Percentiles rank a stretch among this genome's conserved stretches.
Evolutionary conservation across 2,113 vertebrate genomes (phyloP).

Genomic region (Festucalex cinctus): DNA sequence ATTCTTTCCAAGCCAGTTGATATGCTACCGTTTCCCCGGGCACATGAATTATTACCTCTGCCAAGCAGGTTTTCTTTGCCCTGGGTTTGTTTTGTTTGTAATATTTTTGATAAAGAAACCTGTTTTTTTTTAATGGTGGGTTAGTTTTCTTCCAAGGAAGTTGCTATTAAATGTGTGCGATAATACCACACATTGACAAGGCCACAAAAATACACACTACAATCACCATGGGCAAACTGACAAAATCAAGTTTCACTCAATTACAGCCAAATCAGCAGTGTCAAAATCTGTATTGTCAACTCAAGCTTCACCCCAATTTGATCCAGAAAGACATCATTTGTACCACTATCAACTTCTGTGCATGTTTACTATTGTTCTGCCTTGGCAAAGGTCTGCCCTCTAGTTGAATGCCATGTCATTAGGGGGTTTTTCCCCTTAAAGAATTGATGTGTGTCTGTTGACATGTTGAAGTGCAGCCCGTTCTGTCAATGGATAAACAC

Average conservation of each 20-base stretch:
- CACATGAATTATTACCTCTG: conserved; percentile 4
- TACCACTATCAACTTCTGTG: not conserved
- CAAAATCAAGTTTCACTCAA: not conserved
- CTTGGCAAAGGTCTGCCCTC: not conserved
- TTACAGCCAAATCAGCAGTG: not conserved
- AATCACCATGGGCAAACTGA: not conserved
- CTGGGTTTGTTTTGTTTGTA: conserved; percentile 2
- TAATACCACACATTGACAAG: not conserved
- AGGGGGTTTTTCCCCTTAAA: not conserved
- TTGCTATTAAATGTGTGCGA: not conserved
- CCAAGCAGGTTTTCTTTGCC: conserved; percentile 5
- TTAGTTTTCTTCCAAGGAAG: not conserved
- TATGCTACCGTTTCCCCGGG: not conserved
- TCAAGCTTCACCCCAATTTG: not conserved
- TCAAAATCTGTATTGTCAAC: not conserved
- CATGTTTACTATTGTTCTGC: not conserved
- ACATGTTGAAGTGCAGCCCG: not conserved
- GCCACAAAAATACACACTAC: not conserved
- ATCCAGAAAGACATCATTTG: not conserved
- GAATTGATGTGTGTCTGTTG: not conserved
- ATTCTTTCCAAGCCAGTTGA: not conserved
- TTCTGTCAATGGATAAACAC: not conserved
- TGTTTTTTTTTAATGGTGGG: not conserved
- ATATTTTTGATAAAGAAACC: conserved; percentile 4
- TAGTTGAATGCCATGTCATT: not conserved